These are phyloP conservation scores for Novumbra hubbsi DNA, from an alignment of 2,797 vertebrate genomes.

Conservation along the genomic window DNA sequence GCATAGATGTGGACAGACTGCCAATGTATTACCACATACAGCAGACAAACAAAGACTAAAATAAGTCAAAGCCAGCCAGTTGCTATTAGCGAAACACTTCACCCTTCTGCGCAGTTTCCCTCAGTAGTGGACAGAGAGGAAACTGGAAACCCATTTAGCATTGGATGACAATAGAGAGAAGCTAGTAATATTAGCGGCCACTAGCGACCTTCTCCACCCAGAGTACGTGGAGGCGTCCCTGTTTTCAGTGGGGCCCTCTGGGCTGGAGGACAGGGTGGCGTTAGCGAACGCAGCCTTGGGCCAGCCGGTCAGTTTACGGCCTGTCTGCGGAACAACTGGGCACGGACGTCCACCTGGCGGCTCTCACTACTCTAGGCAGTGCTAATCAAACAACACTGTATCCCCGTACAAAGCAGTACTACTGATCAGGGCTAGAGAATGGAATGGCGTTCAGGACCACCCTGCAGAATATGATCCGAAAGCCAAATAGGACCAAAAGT, in stretches of 20 bases:
- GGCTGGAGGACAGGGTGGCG: slow-evolving; percentile 62
- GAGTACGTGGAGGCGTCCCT: slow-evolving; percentile 14
- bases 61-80: neutral
- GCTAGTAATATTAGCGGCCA: no score
- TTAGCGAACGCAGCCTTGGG: neutral
- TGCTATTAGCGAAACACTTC: neutral
- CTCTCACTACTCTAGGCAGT: slow-evolving; percentile 34
- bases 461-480: neutral
- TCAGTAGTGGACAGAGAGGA: neutral
- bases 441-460: neutral
- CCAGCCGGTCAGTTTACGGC: slow-evolving; percentile 41
- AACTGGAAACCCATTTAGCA: no score
- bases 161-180: no score
- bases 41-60: neutral
- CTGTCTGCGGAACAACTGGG: no score
- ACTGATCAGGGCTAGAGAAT: neutral
- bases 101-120: neutral
- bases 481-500: neutral
- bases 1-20: neutral
- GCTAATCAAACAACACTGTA: slow-evolving; percentile 34
- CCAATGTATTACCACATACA: neutral
- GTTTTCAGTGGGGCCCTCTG: slow-evolving; percentile 51
- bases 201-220: no score
- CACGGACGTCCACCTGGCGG: slow-evolving; percentile 30
- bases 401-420: neutral